These are phyloP conservation scores for Phalacrocorax aristotelis DNA, from an alignment of 2,113 vertebrate species.

Conservation along the genomic window DNA sequence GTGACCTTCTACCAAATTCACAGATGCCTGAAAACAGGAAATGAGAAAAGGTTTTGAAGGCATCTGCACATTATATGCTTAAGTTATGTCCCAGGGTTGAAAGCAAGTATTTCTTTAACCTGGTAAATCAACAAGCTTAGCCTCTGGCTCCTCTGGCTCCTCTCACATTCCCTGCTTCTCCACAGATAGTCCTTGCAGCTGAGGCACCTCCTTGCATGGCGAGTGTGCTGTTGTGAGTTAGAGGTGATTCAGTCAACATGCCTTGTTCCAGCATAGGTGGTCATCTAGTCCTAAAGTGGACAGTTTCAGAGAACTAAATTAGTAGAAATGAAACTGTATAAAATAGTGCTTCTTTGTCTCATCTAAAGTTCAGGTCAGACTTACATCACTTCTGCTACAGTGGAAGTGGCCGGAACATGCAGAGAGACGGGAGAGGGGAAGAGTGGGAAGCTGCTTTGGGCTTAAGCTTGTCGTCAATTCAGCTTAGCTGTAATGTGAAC, in stretches of 20 bases:
- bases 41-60: background rate
- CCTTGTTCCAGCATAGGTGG: background rate
- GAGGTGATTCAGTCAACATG: background rate
- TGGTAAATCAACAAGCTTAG: background rate
- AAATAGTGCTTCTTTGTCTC: background rate
- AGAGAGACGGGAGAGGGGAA: background rate
- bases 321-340: background rate
- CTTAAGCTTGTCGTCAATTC: background rate
- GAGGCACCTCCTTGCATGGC: background rate
- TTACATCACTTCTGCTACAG: background rate
- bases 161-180: background rate
- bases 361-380: background rate
- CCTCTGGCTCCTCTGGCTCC: background rate
- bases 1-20: background rate
- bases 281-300: background rate
- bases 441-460: background rate
- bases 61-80: background rate
- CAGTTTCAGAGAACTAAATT: background rate
- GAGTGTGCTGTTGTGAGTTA: background rate
- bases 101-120: background rate
- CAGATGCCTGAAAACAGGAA: background rate
- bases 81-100: background rate
- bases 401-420: background rate
- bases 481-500: background rate
- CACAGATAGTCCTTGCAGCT: background rate